Base-by-base conservation (phyloP, 1,140 invertebrate species). In the Bombus waltoni region DNA sequence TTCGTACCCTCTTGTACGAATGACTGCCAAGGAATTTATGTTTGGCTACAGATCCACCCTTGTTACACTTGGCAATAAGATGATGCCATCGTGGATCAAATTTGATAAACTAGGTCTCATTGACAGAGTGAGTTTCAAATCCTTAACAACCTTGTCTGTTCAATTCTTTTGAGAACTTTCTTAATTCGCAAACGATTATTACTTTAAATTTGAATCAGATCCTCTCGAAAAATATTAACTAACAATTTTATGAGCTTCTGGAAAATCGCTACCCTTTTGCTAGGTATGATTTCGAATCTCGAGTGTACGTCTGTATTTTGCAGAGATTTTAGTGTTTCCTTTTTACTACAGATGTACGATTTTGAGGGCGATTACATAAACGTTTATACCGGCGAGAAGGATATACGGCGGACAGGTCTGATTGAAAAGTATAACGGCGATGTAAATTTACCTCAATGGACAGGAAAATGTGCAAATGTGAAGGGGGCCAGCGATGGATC, bases 21-120 rank as follows among this genome's bases (percentile, higher is more conserved):
- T 98, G 97, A 98, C 97, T 0, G 97, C 97, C 0, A 96, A 94
- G 80, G 97, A 98, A 92, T 98, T 98, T 92, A 98, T 98, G 97
- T 98, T 98, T 91, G 97, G 97, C 0, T 98, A 97, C 94, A 93
- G 97, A 82, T 97, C 97, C 3, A 94, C 97, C 5, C 93, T 98
- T 57, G 97, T 98, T 91, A 97, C 97, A 0, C 91, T 98, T 40
- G 98, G 97, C 0, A 97, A 98, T 92, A 97, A 96, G 5, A 96
- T 98, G 81, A 95, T 98, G 95, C 97, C 97, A 0, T 96, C 96
- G 25, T 98, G 97, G 97, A 98, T 98, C 75, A 96, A 96, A 74
- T 98, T 98, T 90, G 97, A 98, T 82, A 97, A 97, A 90, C 95
- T 98, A 2, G 98, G 98, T 6, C 95, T 98, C 0, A 98, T 98